Evolutionary conservation across 2,113 vertebrate genomes (phyloP).

Genomic region (Apodemus sylvaticus): DNA sequence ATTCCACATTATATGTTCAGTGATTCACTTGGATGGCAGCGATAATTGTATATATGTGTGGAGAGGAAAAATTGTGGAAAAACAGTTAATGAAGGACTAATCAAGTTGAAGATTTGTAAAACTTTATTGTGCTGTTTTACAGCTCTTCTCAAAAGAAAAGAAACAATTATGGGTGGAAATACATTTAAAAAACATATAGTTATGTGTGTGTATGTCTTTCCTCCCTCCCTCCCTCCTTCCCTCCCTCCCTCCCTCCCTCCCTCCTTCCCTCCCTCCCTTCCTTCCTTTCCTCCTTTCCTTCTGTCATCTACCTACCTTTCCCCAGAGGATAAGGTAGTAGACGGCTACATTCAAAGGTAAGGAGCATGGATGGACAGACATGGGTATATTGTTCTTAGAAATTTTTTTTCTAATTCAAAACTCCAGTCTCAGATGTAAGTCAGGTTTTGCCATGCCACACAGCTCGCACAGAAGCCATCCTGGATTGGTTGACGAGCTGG

Average conservation of each 20-base stretch:
- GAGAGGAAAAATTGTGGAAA: neutral
- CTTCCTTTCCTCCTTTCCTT: neutral
- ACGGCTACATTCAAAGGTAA: neutral
- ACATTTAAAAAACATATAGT: neutral
- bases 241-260: neutral
- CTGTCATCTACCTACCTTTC: neutral
- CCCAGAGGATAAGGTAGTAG: neutral
- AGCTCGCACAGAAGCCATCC: neutral
- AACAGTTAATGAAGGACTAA: neutral
- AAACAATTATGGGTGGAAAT: neutral
- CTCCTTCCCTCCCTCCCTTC: accelerated
- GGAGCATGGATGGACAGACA: neutral
- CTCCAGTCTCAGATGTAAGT: neutral
- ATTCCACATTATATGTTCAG: neutral
- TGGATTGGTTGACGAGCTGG: neutral
- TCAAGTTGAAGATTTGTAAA: neutral
- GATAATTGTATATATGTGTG: neutral
- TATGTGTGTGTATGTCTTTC: neutral
- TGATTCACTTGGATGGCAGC: neutral
- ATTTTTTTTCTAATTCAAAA: neutral
- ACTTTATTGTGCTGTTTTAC: neutral
- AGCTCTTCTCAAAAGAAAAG: neutral
- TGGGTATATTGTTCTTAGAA: neutral
- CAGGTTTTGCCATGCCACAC: neutral
- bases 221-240: neutral